Base-by-base conservation (phyloP, 2,888 invertebrate species). In the Psylliodes chrysocephalus region DNA sequence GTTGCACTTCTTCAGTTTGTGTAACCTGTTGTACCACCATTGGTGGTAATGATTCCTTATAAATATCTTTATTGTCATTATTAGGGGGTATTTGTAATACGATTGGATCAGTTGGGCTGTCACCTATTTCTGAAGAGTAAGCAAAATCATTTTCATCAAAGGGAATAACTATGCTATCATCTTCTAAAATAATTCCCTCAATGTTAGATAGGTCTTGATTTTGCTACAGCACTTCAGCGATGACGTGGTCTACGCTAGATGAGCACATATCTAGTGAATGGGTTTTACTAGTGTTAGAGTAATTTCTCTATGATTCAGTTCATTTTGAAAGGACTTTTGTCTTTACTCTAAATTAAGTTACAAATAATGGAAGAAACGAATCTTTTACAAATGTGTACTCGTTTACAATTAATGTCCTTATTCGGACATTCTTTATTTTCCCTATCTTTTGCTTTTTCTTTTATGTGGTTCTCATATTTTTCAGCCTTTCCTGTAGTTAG, bases 141-240 rank as follows among this genome's bases (percentile, higher is more conserved):
- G n/a, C n/a, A n/a, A n/a, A n/a, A n/a, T n/a, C n/a, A n/a, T n/a
- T n/a, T n/a, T n/a, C n/a, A n/a, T n/a, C n/a, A n/a, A n/a, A n/a
- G n/a, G 44, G 44, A 18, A 44, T 17, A 44, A 19, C 44, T 8
- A 44, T 18, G 17, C 44, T 44, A 44, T 44, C 44, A 2, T 44
- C n/a, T n/a, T n/a, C 44, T 44, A 44, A 44, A 44, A 44, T 17
- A 44, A 44, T 44, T 44, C 19, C 44, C 18, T 19, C 18, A 2
- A 46, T 46, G n/a, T 33, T 8, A 19, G 18, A 19, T 18, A 46
- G 7, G 46, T 46, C 17, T 18, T 46, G 46, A 18, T 46, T 46
- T 18, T 46, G 46, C 5, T 46, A 18, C 17, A 46, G 46, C 18
- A 46, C 46, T 46, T 46, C 46, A 46, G 46, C n/a, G 17, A 46